Base-by-base conservation (phyloP, 2,888 invertebrate genomes). In the Phragmatobia fuliginosa region DNA sequence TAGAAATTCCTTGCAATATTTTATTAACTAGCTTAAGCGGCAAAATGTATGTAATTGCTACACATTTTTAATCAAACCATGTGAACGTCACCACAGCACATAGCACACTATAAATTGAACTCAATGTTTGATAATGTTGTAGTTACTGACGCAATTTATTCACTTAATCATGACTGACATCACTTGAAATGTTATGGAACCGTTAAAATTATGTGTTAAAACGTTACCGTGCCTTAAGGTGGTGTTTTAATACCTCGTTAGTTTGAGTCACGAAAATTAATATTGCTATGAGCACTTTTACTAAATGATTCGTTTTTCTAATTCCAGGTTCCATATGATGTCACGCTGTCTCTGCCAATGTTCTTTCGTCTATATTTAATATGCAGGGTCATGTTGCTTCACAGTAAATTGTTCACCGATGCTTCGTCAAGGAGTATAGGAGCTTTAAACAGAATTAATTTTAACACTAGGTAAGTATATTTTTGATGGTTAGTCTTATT, bases 321-420 rank as follows among this genome's bases (percentile, higher is more conserved):
- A 74, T 93, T 94, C 64, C 94, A 95, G 95, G 99, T 99, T 88
- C 98, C 99, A 70, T 98, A 99, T 90, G 99, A 99, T 94, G 99
- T 99, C 87, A 97, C 99, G 84, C 96, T 99, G 86, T 99, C 99
- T 86, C 96, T 99, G 95, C 99, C 99, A 89, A 99, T 99, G 99
- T 99, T 99, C 96, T 97, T 99, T 95, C 97, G 99, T 91, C 97
- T 99, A 89, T 99, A 99, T 96, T 97, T 99, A 94, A 99, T 99
- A 95, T 99, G 99, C 96, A 97, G 99, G 89, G 99, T 99, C 87
- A 99, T 99, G 99, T 96, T 99, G 91, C 97, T 99, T 87, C 99
- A 99, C 96, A 99, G 99, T 95, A 99, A 99, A 96, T 96, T 99
- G 87, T 99, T 99, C 96, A 99, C 99, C 80, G 99, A 99, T 95